Percentiles rank a stretch among this genome's conserved stretches.
These are phyloP conservation scores for Chaenogobius annularis DNA, from an alignment of 2,113 vertebrate species.

Conservation along the genomic window DNA sequence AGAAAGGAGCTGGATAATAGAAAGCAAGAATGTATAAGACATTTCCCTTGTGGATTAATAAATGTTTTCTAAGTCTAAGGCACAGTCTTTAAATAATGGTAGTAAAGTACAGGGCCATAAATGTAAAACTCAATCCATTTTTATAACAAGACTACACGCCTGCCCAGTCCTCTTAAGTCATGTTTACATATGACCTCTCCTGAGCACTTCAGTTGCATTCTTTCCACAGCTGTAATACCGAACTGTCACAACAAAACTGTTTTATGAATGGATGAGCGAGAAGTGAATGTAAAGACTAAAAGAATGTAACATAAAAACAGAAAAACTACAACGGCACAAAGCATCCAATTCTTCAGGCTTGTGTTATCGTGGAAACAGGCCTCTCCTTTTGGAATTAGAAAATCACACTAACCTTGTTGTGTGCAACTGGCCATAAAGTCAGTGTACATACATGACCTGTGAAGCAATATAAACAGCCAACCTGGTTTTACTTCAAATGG, in stretches of 20 bases:
- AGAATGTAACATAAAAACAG: too few species aligned
- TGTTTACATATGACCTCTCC: slow-evolving; percentile 52
- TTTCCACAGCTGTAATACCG: slow-evolving; percentile 50
- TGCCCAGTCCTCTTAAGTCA: slow-evolving; percentile 22
- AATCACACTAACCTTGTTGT: neutral
- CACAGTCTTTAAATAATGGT: slow-evolving; percentile 1
- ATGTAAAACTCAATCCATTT: slow-evolving; percentile 46
- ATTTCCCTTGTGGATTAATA: neutral
- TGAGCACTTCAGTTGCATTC: slow-evolving; percentile 38
- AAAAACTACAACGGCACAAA: neutral
- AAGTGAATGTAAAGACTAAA: neutral
- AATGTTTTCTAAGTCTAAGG: neutral
- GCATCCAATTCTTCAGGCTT: slow-evolving; percentile 7
- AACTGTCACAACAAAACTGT: slow-evolving; percentile 50
- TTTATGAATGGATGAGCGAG: slow-evolving; percentile 11
- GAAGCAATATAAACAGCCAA: neutral
- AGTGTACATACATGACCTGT: neutral
- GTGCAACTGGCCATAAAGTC: neutral
- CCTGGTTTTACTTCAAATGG: neutral
- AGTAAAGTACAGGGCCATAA: slow-evolving; percentile 23
- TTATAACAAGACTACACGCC: slow-evolving; percentile 24
- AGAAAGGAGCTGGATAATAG: neutral
- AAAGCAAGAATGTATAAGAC: neutral
- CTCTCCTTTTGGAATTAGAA: neutral
- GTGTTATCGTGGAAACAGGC: neutral